These are phyloP conservation scores for Dynastes tityus DNA, from an alignment of 2,888 invertebrate species.

Conservation along the genomic window DNA sequence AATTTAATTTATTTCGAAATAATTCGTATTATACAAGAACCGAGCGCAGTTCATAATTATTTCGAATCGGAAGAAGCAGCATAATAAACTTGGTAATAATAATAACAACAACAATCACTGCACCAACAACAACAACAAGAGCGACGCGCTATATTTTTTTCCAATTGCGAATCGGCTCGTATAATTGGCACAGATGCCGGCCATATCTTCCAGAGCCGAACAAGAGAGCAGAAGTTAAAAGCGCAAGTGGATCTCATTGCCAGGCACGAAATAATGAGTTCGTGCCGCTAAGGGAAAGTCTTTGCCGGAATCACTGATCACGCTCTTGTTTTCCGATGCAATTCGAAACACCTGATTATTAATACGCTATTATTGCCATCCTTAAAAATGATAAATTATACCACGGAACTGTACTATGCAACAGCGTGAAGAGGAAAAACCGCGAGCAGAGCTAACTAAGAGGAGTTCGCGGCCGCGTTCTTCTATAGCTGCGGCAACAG, in stretches of 20 bases:
- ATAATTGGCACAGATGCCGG: constrained; percentile 41
- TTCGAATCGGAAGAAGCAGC: constrained; percentile 31
- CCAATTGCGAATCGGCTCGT: constrained; percentile 34
- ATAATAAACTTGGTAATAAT: constrained; percentile 20
- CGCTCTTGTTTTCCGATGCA: constrained; percentile 54
- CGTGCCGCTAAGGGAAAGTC: constrained; percentile 53
- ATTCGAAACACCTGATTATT: constrained; percentile 53
- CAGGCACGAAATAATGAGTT: constrained; percentile 54
- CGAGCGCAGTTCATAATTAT: constrained; percentile 20
- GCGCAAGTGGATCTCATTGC: constrained; percentile 51
- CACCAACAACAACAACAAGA: constrained; percentile 23
- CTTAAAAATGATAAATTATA: constrained; percentile 50
- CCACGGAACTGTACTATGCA: constrained; percentile 46
- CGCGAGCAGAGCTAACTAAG: neutral
- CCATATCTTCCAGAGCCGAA: constrained; percentile 40
- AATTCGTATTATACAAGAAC: constrained; percentile 28
- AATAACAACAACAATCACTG: neutral
- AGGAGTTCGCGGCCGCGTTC: constrained; percentile 21
- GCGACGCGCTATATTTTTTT: constrained; percentile 16
- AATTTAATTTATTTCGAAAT: constrained; percentile 41
- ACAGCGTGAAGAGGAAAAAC: constrained; percentile 22
- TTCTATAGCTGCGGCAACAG: constrained; percentile 34
- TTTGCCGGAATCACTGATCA: constrained; percentile 51
- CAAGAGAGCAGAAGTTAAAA: constrained; percentile 47
- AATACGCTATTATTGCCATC: constrained; percentile 51